Conservation (phyloP, 2,888 invertebrate species). For the Polymixis lichenea region DNA sequence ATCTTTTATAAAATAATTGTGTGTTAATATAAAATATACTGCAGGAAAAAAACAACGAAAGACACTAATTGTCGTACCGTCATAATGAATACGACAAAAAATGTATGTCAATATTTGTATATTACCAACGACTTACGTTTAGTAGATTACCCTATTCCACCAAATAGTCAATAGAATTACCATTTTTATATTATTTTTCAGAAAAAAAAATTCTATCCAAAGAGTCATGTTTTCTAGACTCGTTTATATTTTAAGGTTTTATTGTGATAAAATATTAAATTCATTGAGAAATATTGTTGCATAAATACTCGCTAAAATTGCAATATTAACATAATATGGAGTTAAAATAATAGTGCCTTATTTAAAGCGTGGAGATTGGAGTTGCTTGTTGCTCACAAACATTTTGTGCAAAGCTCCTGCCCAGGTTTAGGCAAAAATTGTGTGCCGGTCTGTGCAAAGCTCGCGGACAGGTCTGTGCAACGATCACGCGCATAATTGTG, state of each 20-base stretch:
- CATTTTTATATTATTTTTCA: constrained; percentile 12
- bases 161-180: constrained; percentile 70
- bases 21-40: constrained; percentile 9
- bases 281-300: constrained; percentile 61
- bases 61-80: constrained; percentile 24
- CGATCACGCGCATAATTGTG: not conserved
- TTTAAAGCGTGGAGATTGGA: constrained; percentile 20
- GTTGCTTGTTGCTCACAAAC: constrained; percentile 6
- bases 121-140: constrained; percentile 63
- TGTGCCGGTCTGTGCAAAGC: not conserved
- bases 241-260: constrained; percentile 61
- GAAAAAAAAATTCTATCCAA: constrained; percentile 6
- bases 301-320: constrained; percentile 64
- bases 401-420: not conserved
- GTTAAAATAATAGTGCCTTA: constrained; percentile 78
- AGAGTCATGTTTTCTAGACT: constrained; percentile 39
- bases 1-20: not conserved
- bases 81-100: constrained; percentile 37
- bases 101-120: constrained; percentile 38
- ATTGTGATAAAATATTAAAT: constrained; percentile 67
- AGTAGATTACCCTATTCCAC: constrained; percentile 60
- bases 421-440: not conserved
- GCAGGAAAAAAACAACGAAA: constrained; percentile 22
- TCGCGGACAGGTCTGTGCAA: not conserved
- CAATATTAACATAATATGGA: constrained; percentile 67